Evolutionary conservation across 23 tunicate species (phyloP), one percentile per base, ranked within the genome.

Genomic region (Trididemnum nubilum): DNA sequence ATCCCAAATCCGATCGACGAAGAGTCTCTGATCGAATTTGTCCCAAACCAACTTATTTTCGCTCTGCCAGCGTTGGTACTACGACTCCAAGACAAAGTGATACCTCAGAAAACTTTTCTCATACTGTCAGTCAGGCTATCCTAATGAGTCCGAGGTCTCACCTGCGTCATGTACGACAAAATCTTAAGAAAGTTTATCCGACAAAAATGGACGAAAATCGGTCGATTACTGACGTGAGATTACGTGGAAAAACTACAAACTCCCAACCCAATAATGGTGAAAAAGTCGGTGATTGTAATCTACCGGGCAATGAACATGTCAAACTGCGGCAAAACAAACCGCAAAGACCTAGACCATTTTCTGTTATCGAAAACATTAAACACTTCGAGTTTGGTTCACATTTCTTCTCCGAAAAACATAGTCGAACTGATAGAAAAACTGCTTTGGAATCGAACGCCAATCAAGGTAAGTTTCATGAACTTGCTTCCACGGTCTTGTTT

Each of bases 51-150:
- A 59, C 82, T 27, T 80, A 65, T 23, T 36, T 28, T 12, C 90
- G 97, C 4, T 91, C 97, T 36, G 80, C 97, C 0, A 91, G 97
- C 66, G 97, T 88, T 34, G 97, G 97, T 65, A 79, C 97, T 22
- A 81, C 40, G 64, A 71, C 83, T 26, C 38, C 60, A 22, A 76
- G 72, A 1, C 34, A 28, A 1, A 51, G 86, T 18, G 78, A 82
- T 18, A 69, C 36, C 22, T 12, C 15, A 7, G 74, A 33, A 30
- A 29, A 3, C 74, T 12, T 22, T 24, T 7, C 29, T 36, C 2
- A 21, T 7, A 23, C 26, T 21, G 67, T 3, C 22, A 61, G 29
- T n/a, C 25, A 61, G 5, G n/a, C 9, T 7, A 18, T 26, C 27
- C 31, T 25, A 2, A 58, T 91, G 87, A 91, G 97, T 39, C 97